Evolutionary conservation across 2,113 vertebrate genomes (phyloP).

Genomic region (Daubentonia madagascariensis): DNA sequence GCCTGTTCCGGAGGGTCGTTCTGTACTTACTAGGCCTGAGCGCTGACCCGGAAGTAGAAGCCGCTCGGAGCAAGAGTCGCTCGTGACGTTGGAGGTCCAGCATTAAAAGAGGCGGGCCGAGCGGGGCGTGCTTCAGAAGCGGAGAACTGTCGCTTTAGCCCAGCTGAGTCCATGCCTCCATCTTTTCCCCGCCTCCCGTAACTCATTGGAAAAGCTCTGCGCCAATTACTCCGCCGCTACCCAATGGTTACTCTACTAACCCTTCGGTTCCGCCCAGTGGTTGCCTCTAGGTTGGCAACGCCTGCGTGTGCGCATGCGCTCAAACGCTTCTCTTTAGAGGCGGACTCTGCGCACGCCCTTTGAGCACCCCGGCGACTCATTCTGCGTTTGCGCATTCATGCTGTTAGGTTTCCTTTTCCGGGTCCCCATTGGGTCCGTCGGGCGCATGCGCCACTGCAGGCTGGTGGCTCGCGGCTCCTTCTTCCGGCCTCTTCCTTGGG

Average conservation of each 20-base stretch:
- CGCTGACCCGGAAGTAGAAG: slow-evolving; percentile 70
- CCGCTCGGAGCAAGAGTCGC: rapidly evolving
- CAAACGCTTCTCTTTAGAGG: rapidly evolving
- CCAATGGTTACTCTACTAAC: not conserved
- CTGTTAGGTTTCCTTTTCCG: slow-evolving; percentile 68
- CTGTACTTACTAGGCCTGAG: not conserved
- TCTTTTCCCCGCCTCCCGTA: not conserved
- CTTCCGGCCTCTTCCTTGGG: slow-evolving; percentile 77
- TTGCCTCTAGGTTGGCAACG: not conserved
- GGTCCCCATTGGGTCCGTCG: slow-evolving; percentile 45
- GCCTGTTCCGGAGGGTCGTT: slow-evolving; percentile 26
- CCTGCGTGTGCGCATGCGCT: not conserved
- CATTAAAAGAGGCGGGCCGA: not conserved
- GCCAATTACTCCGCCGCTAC: not conserved
- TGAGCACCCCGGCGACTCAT: not conserved
- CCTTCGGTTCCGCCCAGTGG: not conserved
- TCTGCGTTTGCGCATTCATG: slow-evolving; percentile 57
- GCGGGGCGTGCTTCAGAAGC: not conserved
- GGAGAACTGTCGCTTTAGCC: not conserved
- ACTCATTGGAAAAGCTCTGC: not conserved
- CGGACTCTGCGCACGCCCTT: not conserved
- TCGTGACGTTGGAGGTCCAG: not conserved
- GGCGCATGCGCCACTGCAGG: slow-evolving; percentile 72
- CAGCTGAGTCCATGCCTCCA: not conserved
- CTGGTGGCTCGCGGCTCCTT: slow-evolving; percentile 65